A percentile compares a stretch with the other conserved stretches of the same genome.
phyloP scores from a whole-genome alignment of 2,113 vertebrate species.

The Promerops cafer region DNA sequence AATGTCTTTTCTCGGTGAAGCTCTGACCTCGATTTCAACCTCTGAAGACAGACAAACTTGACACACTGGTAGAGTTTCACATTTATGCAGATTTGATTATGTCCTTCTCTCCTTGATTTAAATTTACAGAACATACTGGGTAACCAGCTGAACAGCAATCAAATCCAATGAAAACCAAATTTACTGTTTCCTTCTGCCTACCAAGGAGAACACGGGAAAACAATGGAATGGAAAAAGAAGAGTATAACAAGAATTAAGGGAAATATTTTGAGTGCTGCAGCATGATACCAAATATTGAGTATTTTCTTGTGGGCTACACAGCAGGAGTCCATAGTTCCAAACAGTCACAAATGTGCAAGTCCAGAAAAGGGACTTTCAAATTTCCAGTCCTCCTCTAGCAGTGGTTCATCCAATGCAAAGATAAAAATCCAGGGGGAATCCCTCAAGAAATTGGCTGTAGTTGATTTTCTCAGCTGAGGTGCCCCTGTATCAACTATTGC shows the following conservation, averaged over 20 bases:
- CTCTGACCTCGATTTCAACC: not conserved
- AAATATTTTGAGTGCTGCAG: not conserved
- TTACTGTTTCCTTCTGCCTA: not conserved
- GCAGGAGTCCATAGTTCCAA: not conserved
- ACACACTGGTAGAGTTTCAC: not conserved
- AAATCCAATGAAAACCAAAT: not conserved
- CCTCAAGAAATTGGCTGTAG: not conserved
- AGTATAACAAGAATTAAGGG: not conserved
- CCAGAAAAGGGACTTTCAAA: not conserved
- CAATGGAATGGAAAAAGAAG: not conserved
- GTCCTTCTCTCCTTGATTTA: not conserved
- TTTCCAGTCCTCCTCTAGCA: not conserved
- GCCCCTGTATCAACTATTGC: not conserved
- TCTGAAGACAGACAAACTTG: not conserved
- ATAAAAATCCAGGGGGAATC: not conserved
- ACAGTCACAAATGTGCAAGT: not conserved
- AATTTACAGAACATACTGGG: not conserved
- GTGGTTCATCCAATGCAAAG: not conserved
- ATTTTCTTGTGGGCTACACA: not conserved
- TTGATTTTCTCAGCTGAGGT: not conserved
- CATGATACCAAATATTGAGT: not conserved
- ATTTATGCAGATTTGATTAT: not conserved
- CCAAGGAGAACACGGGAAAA: not conserved
- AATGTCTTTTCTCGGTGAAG: not conserved
- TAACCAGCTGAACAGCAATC: conserved; percentile 2